A percentile compares a stretch with the other conserved stretches of the same genome.
These are phyloP conservation scores for Girardia tigrina DNA, from an alignment of 2,888 invertebrate species.

Conservation along the genomic window DNA sequence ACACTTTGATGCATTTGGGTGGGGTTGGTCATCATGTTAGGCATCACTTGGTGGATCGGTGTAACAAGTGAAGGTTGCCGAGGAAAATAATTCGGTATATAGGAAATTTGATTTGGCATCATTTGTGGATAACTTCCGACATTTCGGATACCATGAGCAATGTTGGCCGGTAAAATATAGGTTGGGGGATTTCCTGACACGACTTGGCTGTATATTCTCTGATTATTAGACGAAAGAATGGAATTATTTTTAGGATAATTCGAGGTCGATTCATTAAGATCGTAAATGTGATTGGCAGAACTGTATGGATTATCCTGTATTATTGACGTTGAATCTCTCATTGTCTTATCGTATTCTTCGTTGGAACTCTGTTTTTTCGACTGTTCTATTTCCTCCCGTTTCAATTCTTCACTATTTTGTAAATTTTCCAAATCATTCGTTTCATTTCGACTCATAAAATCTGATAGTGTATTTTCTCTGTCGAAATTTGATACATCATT, in stretches of 20 bases:
- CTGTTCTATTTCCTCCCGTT: background rate
- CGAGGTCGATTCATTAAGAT: background rate
- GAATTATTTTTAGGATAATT: background rate
- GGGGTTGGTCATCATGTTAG: background rate
- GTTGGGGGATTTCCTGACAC: background rate
- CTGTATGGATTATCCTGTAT: background rate
- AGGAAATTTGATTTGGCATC: background rate
- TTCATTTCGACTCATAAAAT: background rate
- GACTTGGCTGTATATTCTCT: background rate
- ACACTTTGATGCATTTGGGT: background rate
- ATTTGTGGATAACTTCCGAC: background rate
- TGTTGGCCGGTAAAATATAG: background rate
- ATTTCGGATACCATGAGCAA: constrained; percentile 9
- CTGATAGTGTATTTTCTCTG: background rate
- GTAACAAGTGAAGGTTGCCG: background rate
- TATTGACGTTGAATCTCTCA: background rate
- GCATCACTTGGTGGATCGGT: background rate
- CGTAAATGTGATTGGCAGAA: background rate
- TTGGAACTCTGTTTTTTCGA: background rate
- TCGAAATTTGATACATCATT: background rate
- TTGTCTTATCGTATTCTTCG: background rate
- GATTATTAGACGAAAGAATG: background rate
- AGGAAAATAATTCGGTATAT: background rate
- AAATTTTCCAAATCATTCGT: background rate
- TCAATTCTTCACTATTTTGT: background rate